phyloP scores from a whole-genome alignment of 2,797 vertebrate genomes.

The Hydrolagus colliei region DNA sequence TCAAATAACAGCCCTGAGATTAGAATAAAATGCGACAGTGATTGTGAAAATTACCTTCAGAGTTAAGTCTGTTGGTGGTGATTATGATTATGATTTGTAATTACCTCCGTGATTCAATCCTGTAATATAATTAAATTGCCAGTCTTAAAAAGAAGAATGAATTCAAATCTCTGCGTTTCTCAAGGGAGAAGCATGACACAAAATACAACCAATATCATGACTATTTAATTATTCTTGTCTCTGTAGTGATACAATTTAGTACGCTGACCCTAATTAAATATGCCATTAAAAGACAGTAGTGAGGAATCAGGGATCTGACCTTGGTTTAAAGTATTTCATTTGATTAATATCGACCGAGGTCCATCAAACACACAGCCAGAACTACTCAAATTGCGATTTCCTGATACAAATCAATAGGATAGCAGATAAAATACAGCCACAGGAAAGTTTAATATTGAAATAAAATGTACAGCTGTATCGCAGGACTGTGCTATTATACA shows the following conservation, averaged over 20 bases:
- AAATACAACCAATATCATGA: not conserved
- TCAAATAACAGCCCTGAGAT: no score
- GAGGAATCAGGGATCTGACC: no score
- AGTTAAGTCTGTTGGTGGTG: not conserved
- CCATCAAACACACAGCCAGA: no score
- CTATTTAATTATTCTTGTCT: constrained; percentile 3
- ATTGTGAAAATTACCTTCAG: not conserved
- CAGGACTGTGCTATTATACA: not conserved
- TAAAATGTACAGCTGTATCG: not conserved
- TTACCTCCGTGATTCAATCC: constrained; percentile 1
- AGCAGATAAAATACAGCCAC: not conserved
- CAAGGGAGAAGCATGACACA: constrained; percentile 3
- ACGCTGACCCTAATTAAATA: constrained; percentile 16
- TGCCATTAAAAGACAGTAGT: not conserved
- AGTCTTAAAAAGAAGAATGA: not conserved
- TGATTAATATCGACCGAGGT: constrained; percentile 3
- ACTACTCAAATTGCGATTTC: not conserved
- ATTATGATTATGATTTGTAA: constrained; percentile 1
- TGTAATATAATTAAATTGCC: not conserved
- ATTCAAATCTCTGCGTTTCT: not conserved
- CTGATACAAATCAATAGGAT: not conserved
- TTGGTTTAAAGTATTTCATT: not conserved
- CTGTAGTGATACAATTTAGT: not conserved
- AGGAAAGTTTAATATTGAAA: not conserved
- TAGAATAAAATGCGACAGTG: no score